These are phyloP conservation scores for Allobates femoralis DNA, from an alignment of 2,797 vertebrate species.

Conservation along the genomic window DNA sequence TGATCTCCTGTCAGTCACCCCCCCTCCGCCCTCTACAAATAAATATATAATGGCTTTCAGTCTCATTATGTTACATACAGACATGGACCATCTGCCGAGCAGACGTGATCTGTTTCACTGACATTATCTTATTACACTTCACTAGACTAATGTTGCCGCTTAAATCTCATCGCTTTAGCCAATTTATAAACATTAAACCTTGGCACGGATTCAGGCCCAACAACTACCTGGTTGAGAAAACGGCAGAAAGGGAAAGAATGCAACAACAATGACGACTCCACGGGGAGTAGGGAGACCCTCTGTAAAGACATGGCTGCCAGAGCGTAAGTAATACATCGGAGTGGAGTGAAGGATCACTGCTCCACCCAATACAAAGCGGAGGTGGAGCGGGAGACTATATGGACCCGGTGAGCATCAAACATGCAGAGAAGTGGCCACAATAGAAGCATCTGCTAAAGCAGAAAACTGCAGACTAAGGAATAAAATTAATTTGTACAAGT, in stretches of 20 bases:
- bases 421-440: background rate
- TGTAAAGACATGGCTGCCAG: background rate
- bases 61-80: conserved; percentile 55
- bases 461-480: background rate
- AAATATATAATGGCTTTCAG: conserved; percentile 66
- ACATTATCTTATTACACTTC: conserved; percentile 69
- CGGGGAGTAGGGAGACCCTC: background rate
- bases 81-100: conserved; percentile 65
- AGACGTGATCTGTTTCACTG: conserved; percentile 54
- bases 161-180: conserved; percentile 66
- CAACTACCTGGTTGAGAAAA: conserved; percentile 24
- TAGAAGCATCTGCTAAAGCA: background rate
- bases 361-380: background rate
- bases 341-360: background rate
- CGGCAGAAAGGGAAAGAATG: background rate
- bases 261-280: background rate
- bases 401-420: background rate
- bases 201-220: conserved; percentile 38
- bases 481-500: background rate
- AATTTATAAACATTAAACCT: conserved; percentile 65
- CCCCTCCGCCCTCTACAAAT: conserved; percentile 22
- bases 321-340: background rate
- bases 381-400: background rate
- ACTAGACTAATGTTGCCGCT: conserved; percentile 66
- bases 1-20: conserved; percentile 22